These are phyloP conservation scores for Calliphora vomitoria DNA, from an alignment of 2,888 invertebrate genomes.

Conservation along the genomic window DNA sequence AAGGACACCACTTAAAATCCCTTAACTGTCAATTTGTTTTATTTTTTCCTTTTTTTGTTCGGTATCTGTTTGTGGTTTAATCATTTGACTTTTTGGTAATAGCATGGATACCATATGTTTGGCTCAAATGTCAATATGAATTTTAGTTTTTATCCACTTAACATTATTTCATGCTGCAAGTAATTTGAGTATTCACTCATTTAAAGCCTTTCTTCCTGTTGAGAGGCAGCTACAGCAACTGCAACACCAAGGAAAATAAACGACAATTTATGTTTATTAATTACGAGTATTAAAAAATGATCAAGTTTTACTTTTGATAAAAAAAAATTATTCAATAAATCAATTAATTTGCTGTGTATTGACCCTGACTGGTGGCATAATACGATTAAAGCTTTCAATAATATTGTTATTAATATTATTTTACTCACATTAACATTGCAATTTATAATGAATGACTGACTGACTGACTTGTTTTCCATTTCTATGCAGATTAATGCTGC, in stretches of 20 bases:
- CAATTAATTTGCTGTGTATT: constrained; percentile 6
- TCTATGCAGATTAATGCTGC: constrained; percentile 3
- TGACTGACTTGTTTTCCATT: constrained; percentile 9
- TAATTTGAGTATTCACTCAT: constrained; percentile 2
- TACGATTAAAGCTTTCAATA: constrained; percentile 29
- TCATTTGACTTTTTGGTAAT: constrained; percentile 41
- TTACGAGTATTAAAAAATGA: not conserved
- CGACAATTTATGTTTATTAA: not conserved
- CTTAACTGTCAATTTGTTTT: constrained; percentile 26
- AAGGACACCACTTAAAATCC: constrained; percentile 40
- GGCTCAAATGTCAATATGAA: constrained; percentile 18
- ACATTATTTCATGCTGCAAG: constrained; percentile 9
- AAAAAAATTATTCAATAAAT: constrained; percentile 4
- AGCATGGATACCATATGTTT: constrained; percentile 36
- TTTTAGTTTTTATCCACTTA: constrained; percentile 29
- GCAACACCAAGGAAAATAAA: not conserved
- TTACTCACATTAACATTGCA: not conserved
- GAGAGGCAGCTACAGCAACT: not conserved
- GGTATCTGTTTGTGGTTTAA: constrained; percentile 55
- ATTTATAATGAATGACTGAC: not conserved
- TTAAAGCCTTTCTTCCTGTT: constrained; percentile 17
- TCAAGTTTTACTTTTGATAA: constrained; percentile 8
- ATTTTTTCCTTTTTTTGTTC: not conserved
- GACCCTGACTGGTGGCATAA: constrained; percentile 25
- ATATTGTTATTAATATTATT: constrained; percentile 30